Evolutionary conservation across 2,113 vertebrate genomes (phyloP), one percentile per base, ranked within the genome.

Genomic region (Urocolius indicus): DNA sequence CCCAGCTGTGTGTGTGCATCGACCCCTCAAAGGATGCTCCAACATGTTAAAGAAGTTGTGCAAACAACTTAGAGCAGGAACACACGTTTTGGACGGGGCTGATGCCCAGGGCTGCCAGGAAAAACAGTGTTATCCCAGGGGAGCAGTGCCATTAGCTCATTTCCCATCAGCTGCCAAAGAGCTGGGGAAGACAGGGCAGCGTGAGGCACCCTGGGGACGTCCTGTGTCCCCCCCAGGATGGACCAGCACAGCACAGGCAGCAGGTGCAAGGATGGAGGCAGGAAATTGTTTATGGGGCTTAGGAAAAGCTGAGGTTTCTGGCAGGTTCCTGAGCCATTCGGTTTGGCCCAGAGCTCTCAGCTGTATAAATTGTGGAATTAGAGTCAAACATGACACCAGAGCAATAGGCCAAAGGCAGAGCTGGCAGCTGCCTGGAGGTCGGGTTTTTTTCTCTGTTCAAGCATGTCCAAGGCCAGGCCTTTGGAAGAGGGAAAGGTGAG

Each of bases 221-320:
- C 81, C 58, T 10, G 1, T 5, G 10, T 29, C 15, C 26, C 36
- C 24, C 34, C 52, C 19, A 2, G 5, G 6, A 13, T 5, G 32
- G 49, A 22, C 15, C 55, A 14, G 55, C 46, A 15, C 5, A 2
- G 77, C 57, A 38, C 0, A 0, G 78, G 11, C 81, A 77, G 73
- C 87, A 96, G 94, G 95, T 79, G 87, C 87, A 93, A 55, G 84
- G 54, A 59, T 89, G 92, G 75, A 81, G 83, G 95, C 94, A 57
- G 82, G 88, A 73, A 96, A 81, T 23, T 36, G 45, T 91, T 95
- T 49, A 12, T 79, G 55, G 65, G 49, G 74, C 76, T 93, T 85
- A 89, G 96, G 92, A 93, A 96, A 93, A 95, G 87, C 87, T 96
- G 82, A 97, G 76, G 68, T 87, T 95, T 74, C 95, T 95, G 84